Base-by-base conservation (phyloP, 2,888 invertebrate species). In the Trissolcus brochymenae region DNA sequence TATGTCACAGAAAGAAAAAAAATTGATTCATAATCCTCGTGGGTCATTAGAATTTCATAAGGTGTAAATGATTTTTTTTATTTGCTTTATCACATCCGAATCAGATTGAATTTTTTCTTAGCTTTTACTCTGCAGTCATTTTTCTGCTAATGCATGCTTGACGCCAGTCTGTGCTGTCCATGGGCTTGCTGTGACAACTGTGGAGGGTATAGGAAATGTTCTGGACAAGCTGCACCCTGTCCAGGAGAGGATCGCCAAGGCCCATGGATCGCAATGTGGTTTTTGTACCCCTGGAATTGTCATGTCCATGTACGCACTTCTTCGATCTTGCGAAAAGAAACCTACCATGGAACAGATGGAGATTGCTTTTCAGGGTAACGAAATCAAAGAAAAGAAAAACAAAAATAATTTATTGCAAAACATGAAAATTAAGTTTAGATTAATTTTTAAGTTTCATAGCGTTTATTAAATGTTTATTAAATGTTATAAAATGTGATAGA, bases 251-350 rank as follows among this genome's bases (percentile, higher is more conserved):
- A 92, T 98, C 79, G 96, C 96, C 0, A 95, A 95, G 90, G 92
- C 95, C 0, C 97, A 98, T 85, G 98, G 98, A 0, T 96, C 97
- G 0, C 98, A 98, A 88, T 98, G 98, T 86, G 98, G 98, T 0
- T 98, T 96, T 87, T 98, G 97, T 84, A 98, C 98, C 0, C 98
- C 98, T 0, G 98, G 98, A 25, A 96, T 98, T 76, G 96, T 98
- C 0, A 98, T 98, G 98, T 97, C 98, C 0, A 97, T 98, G 96
- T 98, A 98, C 84, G 91, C 96, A 0, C 90, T 98, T 51, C 90
- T 98, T 0, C 90, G 98, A 83, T 94, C 92, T 82, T 35, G 9
- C 6, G 92, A 92, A 50, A 91, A 92, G 0, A 91, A 92, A 83
- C 95, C 97, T 4, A 90, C 92, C 0, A 94, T 95, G 91, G 89